Conservation (phyloP, 2,888 invertebrate species). For the Chrysolina oricalcia region DNA sequence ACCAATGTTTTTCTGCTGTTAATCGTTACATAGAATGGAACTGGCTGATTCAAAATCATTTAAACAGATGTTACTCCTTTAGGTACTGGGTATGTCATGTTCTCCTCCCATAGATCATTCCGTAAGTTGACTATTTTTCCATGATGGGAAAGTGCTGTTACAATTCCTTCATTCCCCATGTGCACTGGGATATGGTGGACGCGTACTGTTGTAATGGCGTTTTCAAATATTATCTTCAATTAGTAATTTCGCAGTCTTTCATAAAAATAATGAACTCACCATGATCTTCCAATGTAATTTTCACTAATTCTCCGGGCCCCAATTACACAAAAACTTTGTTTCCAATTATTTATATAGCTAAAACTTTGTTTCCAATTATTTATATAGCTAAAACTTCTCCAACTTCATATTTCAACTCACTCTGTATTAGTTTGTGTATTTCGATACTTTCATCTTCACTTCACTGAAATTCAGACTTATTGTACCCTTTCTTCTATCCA, state of each 20-base stretch:
- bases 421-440: neutral
- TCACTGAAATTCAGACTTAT: slow-evolving; percentile 1
- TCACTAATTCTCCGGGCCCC: neutral
- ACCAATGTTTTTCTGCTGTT: neutral
- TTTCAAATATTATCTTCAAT: neutral
- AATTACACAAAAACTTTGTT: neutral
- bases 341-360: no score
- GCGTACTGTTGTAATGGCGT: no score
- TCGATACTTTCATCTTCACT: neutral
- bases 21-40: neutral
- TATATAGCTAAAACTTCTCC: neutral
- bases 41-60: neutral
- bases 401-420: neutral
- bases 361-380: no score
- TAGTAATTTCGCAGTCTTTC: neutral
- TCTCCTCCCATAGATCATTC: neutral
- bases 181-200: neutral
- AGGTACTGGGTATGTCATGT: neutral
- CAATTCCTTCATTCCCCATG: neutral
- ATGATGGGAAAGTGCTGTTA: neutral
- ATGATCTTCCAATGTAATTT: no score
- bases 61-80: neutral
- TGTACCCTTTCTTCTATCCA: neutral
- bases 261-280: neutral
- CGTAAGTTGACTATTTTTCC: neutral